These are phyloP conservation scores for Siphlonurus alternatus DNA, from an alignment of 2,888 invertebrate genomes.

Conservation along the genomic window DNA sequence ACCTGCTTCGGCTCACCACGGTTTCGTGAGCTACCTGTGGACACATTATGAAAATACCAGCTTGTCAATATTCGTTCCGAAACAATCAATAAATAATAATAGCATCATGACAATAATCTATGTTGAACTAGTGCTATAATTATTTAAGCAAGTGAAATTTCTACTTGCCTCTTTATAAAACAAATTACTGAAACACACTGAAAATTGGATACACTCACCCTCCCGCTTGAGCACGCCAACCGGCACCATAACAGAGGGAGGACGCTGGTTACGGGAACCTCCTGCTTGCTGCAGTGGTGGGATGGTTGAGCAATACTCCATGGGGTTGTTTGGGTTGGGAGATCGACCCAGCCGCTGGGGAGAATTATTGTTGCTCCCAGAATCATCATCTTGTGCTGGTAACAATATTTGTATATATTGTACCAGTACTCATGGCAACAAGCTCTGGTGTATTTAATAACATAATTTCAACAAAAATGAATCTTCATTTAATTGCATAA, in stretches of 20 bases:
- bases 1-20: constrained; percentile 47
- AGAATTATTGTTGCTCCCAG: not conserved
- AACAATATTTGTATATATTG: too few relatives aligned
- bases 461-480: too few relatives aligned
- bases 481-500: too few relatives aligned
- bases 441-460: too few relatives aligned
- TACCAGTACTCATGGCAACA: too few relatives aligned
- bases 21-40: too few relatives aligned
- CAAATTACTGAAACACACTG: not conserved
- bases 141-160: too few relatives aligned
- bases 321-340: constrained; percentile 72
- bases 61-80: too few relatives aligned
- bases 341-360: constrained; percentile 24
- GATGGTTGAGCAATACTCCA: constrained; percentile 72
- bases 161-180: too few relatives aligned
- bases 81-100: too few relatives aligned
- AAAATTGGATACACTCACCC: constrained; percentile 23
- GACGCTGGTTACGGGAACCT: constrained; percentile 28
- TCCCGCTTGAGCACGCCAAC: constrained; percentile 64
- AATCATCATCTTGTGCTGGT: not conserved
- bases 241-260: constrained; percentile 66
- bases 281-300: constrained; percentile 59
- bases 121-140: not conserved
- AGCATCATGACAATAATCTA: not conserved
- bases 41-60: too few relatives aligned